A percentile compares a stretch with the other conserved stretches of the same genome.
Conservation (phyloP, 1,140 invertebrate species). For the Drosophila lacteicornis region DNA sequence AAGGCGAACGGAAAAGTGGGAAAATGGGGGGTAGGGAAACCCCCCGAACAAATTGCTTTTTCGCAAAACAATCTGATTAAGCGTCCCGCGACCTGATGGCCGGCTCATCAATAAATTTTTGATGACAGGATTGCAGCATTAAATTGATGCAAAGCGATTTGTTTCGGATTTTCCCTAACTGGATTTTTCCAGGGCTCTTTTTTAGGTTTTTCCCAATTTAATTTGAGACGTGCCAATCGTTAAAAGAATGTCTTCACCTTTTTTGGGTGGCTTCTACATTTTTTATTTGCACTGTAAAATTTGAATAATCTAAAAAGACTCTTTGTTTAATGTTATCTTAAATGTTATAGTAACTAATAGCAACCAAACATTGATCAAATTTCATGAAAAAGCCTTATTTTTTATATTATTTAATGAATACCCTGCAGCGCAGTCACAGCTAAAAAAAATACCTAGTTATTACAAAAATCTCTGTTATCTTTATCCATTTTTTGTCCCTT, state of each 20-base stretch:
- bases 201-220: conserved; percentile 12
- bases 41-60: conserved; percentile 33
- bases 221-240: conserved; percentile 32
- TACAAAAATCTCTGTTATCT: no score
- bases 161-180: conserved; percentile 51
- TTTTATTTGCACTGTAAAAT: background rate
- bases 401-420: no score
- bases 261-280: background rate
- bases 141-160: conserved; percentile 74
- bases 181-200: background rate
- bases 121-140: conserved; percentile 37
- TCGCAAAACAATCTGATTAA: conserved; percentile 26
- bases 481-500: no score
- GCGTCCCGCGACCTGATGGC: conserved; percentile 33
- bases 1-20: background rate
- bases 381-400: no score
- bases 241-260: conserved; percentile 9
- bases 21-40: background rate
- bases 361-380: no score
- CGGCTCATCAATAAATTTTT: conserved; percentile 66
- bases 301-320: no score
- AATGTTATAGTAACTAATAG: no score
- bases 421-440: no score
- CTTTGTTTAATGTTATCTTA: no score
- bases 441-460: no score